Evolutionary conservation across 1,140 invertebrate genomes (phyloP), one percentile per base, ranked within the genome.

Genomic region (Drosophila neocordata): DNA sequence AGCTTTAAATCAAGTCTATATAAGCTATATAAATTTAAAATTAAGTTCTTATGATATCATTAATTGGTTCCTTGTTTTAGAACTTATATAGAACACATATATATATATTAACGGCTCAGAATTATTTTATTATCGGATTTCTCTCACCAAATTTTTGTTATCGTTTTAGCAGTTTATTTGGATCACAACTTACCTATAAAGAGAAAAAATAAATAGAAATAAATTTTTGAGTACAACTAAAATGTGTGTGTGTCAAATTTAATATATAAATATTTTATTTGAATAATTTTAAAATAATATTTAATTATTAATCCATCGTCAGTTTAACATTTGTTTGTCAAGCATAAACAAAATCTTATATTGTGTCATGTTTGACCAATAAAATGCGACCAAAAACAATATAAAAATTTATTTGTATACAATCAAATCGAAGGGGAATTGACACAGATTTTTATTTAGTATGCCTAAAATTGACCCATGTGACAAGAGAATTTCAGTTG

Each of bases 381-480:
- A 20, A 48, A 48, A 20, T 48, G 41, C 15, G 41, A 20, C 15
- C 13, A 15, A 44, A 44, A 44, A 13, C 13, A 15, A 44, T 11
- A 48, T 48, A 48, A 20, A 20, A 44, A 18, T 44, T 44, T 3
- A 20, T 48, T 9, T 48, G 18, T 48, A 48, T 8, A 48, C 27
- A 48, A 20, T 48, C 15, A 48, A 20, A 48, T 48, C 15, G 9
- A 20, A 20, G 41, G 41, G 41, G 41, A 48, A 18, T 48, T 48
- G 41, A 48, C 41, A 48, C 41, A 48, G 41, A 48, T 48, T 48
- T 48, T 48, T 48, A 48, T 48, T 48, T 20, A 18, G 41, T 18
- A 48, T 18, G 41, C 15, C 15, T 48, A 48, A 48, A 48, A 48
- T 48, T 48, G 41, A 48, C 41, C 41, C 41, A 48, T 20, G 41